A percentile compares a stretch with the other conserved stretches of the same genome.
Evolutionary conservation across 2,113 vertebrate genomes (phyloP).

Genomic region (Larimichthys crocea): DNA sequence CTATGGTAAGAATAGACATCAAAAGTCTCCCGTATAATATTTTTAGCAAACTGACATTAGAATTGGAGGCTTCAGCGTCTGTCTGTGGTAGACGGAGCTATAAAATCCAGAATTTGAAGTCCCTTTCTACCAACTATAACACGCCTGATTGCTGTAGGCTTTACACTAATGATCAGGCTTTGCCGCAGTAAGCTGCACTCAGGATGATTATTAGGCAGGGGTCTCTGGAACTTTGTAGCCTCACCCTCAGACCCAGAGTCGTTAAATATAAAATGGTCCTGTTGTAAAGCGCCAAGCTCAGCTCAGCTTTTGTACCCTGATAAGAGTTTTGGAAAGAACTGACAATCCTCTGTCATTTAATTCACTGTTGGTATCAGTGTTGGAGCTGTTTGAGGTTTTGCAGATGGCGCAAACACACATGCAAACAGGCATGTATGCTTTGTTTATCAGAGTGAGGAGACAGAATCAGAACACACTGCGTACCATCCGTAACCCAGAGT

Average conservation of each 20-base stretch:
- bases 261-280: slow-evolving; percentile 4
- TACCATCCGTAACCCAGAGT: slow-evolving; percentile 16
- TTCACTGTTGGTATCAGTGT: not conserved
- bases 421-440: slow-evolving; percentile 18
- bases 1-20: slow-evolving; percentile 88
- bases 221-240: slow-evolving; percentile 29
- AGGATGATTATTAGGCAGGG: not conserved
- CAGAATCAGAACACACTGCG: slow-evolving; percentile 37
- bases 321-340: slow-evolving; percentile 2
- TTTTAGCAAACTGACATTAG: not conserved
- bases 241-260: slow-evolving; percentile 8
- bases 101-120: not conserved
- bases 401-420: slow-evolving; percentile 24
- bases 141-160: not conserved
- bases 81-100: not conserved
- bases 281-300: not conserved
- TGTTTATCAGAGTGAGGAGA: slow-evolving; percentile 41
- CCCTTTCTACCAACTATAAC: not conserved
- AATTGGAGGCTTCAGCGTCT: not conserved
- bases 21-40: not conserved
- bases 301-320: slow-evolving; percentile 9
- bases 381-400: slow-evolving; percentile 12
- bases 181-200: slow-evolving; percentile 27
- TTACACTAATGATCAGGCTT: slow-evolving; percentile 27
- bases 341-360: not conserved